Evolutionary conservation across 2,113 vertebrate genomes (phyloP), one percentile per base, ranked within the genome.

Genomic region (Corythaeola cristata): DNA sequence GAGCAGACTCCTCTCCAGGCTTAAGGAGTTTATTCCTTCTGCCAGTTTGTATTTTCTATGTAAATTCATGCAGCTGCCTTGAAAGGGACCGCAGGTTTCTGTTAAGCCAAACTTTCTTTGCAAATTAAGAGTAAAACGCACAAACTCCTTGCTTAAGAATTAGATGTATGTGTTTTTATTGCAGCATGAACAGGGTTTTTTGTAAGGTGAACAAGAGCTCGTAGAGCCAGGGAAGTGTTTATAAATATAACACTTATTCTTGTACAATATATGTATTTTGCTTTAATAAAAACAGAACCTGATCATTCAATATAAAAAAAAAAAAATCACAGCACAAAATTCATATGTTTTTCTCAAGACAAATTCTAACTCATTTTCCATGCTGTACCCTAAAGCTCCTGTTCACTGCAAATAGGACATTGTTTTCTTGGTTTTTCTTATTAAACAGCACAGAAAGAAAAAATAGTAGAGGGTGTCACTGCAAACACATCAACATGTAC

Each of bases 401-500:
- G 89, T 55, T 91, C 66, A 35, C 64, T 87, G 89, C 67, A 91
- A 95, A 79, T 66, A 94, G 87, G 95, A 90, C 95, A 64, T 85
- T 92, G 84, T 78, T 95, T 89, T 89, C 91, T 53, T 72, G 39
- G 12, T 5, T 75, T 84, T 95, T 89, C 89, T 88, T 95, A 87
- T 94, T 35, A 77, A 93, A 85, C 77, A 89, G 87, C 41, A 81
- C 5, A 1, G 41, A 71, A 89, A 73, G 49, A 79, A 90, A 91
- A 81, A 85, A 86, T 68, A 96, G 82, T 20, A 83, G 69, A 90
- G 77, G 67, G 85, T 97, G 94, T 87, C 84, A 92, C 94, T 93
- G 94, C 85, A 96, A 95, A 96, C 88, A 94, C 92, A 97, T 75
- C 84, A 91, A 89, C 93, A 85, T 63, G 92, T 88, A 94, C 93